Base-by-base conservation (phyloP, 2,113 vertebrate genomes). In the Pantherophis guttatus region DNA sequence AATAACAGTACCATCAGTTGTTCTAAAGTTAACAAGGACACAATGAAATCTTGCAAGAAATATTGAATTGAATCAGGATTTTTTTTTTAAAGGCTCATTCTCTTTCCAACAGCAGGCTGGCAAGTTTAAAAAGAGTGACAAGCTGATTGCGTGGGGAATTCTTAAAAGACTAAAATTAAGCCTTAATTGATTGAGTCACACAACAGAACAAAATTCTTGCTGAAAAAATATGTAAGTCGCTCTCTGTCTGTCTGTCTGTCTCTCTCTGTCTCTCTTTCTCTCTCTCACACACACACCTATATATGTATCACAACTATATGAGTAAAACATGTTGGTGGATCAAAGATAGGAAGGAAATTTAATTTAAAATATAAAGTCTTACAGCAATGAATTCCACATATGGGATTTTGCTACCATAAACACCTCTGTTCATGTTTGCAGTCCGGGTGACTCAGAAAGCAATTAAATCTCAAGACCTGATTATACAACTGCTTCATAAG, bases 1-100 rank as follows among this genome's bases (percentile, higher is more conserved):
- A 93, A 91, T 93, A 54, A 52, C 87, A 94, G 95, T 54, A 33
- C 57, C 94, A 96, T 87, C 89, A 91, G 91, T 86, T 81, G 62
- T 90, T 91, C 90, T 87, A 48, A 92, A 91, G 86, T 44, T 48
- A 93, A 88, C 93, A 70, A 91, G 9, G n/a, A 88, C 5, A 39
- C 2, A 75, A 75, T 88, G 29, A 75, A 81, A 81, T 81, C 33
- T 19, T 81, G 70, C 33, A 81, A 81, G 70, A 39, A 39, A 81
- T 39, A 81, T 39, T 33, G 1, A 81, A 7, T 21, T 33, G 70
- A 39, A 81, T 19, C 17, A 19, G 70, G 33, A n/a, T 39, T 39
- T 65, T 29, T 70, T 70, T 70, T n/a, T 70, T 26, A n/a, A 70
- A 0, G 65, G 29, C 19, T 19, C 70, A 21, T 81, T 81, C 33